phyloP scores from a whole-genome alignment of 64 coral and sea anemone genomes.

The Platygyra sinensis region DNA sequence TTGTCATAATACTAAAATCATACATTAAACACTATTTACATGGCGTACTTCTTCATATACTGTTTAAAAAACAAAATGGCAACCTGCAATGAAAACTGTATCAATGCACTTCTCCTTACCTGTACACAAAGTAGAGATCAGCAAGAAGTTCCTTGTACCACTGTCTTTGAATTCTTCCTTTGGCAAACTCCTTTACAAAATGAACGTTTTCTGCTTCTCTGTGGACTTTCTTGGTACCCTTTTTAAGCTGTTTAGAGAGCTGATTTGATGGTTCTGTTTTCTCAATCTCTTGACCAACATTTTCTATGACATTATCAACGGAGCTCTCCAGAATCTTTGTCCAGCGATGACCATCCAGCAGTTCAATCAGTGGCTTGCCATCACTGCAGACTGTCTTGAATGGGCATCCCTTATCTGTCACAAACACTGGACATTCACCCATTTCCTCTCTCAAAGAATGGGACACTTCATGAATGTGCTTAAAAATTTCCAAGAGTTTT shows the following conservation, averaged over 20 bases:
- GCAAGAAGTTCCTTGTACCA: conserved; percentile 82
- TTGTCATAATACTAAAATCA: too few relatives aligned
- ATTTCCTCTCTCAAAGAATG: conserved; percentile 77
- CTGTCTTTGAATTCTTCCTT: conserved; percentile 77
- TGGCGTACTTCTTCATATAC: too few relatives aligned
- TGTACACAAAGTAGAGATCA: conserved; percentile 93
- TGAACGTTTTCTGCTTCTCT: conserved; percentile 83
- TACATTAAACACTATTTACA: too few relatives aligned
- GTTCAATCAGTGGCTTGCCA: conserved; percentile 86
- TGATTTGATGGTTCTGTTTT: conserved; percentile 63
- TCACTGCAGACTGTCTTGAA: conserved; percentile 98
- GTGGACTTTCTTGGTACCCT: conserved; percentile 78
- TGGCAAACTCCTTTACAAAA: conserved; percentile 88
- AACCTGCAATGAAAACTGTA: not conserved
- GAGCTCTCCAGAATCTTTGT: conserved; percentile 69
- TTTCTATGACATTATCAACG: conserved; percentile 42
- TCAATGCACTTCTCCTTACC: conserved; percentile 37
- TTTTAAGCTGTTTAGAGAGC: conserved; percentile 88
- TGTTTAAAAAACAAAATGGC: not conserved
- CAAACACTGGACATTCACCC: conserved; percentile 91
- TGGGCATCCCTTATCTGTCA: conserved; percentile 77
- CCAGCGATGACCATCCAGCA: conserved; percentile 75
- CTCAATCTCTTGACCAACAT: conserved; percentile 58
- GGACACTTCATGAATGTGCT: conserved; percentile 77
- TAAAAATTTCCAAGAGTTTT: conserved; percentile 78